Percentiles rank a stretch among this genome's conserved stretches.
Evolutionary conservation across 2,113 vertebrate genomes (phyloP).

Genomic region (Pungitius pungitius): DNA sequence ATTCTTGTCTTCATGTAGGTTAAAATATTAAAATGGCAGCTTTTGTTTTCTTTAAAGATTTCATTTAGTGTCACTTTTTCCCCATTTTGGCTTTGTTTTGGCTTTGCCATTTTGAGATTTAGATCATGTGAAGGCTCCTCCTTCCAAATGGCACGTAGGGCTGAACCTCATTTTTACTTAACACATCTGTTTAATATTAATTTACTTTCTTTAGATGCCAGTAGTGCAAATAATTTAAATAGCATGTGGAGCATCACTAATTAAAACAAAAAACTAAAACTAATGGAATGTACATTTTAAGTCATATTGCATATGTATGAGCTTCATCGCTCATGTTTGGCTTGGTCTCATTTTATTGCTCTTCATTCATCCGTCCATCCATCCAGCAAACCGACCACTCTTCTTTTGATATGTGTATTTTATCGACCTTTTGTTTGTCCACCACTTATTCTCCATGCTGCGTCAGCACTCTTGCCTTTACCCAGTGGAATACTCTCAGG

Average conservation of each 20-base stretch:
- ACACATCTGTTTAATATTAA: not conserved
- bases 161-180: not conserved
- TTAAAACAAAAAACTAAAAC: not conserved
- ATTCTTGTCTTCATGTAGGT: too few species aligned
- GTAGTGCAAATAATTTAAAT: not conserved
- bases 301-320: conserved; percentile 14
- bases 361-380: conserved; percentile 1
- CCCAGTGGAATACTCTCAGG: conserved; percentile 80
- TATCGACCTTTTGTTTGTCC: conserved; percentile 75
- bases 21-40: too few species aligned
- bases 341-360: conserved; percentile 6
- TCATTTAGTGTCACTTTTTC: too few species aligned
- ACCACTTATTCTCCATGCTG: conserved; percentile 77
- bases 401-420: conserved; percentile 74
- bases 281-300: not conserved
- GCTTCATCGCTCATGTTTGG: conserved; percentile 17
- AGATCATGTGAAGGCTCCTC: not conserved
- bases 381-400: conserved; percentile 20
- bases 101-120: not conserved
- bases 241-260: not conserved
- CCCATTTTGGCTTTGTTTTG: too few species aligned
- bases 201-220: not conserved
- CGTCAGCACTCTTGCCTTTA: conserved; percentile 78
- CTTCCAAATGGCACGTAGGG: not conserved
- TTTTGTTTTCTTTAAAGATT: too few species aligned